A percentile compares a stretch with the other conserved stretches of the same genome.
Evolutionary conservation across 35 echinoderm and acorn worm species (phyloP).

Genomic region (Lytechinus pictus): DNA sequence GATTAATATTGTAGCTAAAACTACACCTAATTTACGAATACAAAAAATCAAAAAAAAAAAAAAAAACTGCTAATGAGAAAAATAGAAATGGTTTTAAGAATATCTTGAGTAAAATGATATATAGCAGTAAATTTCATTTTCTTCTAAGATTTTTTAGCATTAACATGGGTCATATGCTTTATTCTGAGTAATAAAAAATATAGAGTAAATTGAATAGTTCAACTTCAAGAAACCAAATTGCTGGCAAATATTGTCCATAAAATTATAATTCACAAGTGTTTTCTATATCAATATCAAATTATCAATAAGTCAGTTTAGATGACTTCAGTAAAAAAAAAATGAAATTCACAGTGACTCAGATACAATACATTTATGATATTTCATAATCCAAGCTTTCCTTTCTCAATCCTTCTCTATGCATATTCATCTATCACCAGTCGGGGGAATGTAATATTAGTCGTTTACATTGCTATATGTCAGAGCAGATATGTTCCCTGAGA

Average conservation of each 20-base stretch:
- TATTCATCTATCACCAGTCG: not conserved
- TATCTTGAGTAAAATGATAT: not conserved
- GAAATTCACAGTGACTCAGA: not conserved
- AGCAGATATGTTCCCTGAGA: not conserved
- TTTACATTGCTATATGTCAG: conserved; percentile 19
- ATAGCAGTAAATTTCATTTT: not conserved
- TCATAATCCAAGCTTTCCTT: not conserved
- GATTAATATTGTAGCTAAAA: too few relatives aligned
- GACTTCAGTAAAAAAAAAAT: too few relatives aligned
- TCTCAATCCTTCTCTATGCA: not conserved
- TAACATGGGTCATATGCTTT: not conserved
- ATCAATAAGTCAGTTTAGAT: not conserved
- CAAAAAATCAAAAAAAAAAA: not conserved
- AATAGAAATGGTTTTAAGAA: not conserved
- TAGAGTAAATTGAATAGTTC: not conserved
- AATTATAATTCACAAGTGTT: not conserved
- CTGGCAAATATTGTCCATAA: not conserved
- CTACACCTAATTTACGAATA: not conserved
- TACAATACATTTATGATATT: not conserved
- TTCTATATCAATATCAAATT: not conserved
- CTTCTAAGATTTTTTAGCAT: not conserved
- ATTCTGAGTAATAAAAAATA: not conserved
- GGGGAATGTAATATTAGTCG: not conserved
- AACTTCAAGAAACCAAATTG: not conserved
- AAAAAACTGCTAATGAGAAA: not conserved